Evolutionary conservation across 1,140 invertebrate species (phyloP).

Genomic region (Sinonovacula constricta): DNA sequence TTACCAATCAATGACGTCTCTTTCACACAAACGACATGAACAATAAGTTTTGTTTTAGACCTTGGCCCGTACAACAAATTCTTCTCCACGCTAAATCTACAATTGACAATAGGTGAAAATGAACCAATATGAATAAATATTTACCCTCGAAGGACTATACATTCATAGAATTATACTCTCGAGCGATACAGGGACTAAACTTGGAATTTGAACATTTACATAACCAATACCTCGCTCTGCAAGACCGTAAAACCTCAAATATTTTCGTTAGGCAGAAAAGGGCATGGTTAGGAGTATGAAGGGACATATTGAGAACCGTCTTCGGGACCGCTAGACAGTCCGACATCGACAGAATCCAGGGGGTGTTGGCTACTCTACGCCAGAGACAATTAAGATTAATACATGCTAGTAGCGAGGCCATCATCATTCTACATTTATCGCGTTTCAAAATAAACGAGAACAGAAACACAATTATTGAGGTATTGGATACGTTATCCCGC

Average conservation of each 20-base stretch:
- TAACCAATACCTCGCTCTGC: background rate
- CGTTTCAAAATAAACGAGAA: background rate
- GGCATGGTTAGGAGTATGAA: background rate
- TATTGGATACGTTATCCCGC: background rate
- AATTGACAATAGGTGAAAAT: no score
- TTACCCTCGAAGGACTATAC: background rate
- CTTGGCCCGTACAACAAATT: no score
- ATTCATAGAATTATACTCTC: background rate
- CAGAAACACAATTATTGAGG: background rate
- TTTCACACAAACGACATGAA: no score
- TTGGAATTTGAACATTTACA: background rate
- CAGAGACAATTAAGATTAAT: conserved; percentile 1
- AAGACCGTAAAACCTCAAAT: background rate
- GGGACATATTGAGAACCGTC: background rate
- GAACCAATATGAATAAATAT: background rate
- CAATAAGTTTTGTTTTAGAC: no score
- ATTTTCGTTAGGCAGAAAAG: no score
- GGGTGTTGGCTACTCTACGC: background rate
- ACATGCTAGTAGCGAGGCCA: background rate
- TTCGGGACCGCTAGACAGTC: no score
- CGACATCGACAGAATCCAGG: background rate
- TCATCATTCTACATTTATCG: background rate
- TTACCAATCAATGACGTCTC: no score
- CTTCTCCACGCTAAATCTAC: no score
- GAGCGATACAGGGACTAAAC: background rate